Evolutionary conservation across 2,888 invertebrate species (phyloP).

Genomic region (Diaperis boleti): DNA sequence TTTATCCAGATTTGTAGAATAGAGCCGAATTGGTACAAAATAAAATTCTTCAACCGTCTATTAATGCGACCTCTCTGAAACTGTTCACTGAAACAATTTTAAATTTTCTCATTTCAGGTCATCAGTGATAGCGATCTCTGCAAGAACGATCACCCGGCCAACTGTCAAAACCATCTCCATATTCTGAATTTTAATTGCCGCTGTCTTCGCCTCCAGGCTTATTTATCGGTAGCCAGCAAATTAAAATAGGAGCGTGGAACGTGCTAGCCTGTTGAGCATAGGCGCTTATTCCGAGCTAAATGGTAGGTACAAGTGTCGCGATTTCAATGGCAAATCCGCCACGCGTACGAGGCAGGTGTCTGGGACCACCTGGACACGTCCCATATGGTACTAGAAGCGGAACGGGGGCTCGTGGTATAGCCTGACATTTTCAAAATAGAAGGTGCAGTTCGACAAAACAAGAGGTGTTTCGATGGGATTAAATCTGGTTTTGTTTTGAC

Average conservation of each 20-base stretch:
- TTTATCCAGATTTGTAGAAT: no score
- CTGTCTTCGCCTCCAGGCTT: not conserved
- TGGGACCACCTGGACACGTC: conserved; percentile 42
- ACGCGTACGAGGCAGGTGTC: conserved; percentile 46
- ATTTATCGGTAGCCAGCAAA: conserved; percentile 20
- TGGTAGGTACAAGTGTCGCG: conserved; percentile 45
- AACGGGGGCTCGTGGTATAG: not conserved
- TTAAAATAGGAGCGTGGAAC: conserved; percentile 28
- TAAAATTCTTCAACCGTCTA: no score
- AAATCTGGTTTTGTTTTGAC: not conserved
- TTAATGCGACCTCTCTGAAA: not conserved
- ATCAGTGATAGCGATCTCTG: no score
- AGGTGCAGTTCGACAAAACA: no score
- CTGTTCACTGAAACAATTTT: not conserved
- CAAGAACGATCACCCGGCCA: no score
- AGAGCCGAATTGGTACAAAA: no score
- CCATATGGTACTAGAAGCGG: conserved; percentile 35
- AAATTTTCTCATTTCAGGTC: no score
- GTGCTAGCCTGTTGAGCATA: conserved; percentile 36
- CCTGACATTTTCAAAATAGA: not conserved
- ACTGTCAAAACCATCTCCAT: no score
- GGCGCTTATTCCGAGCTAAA: conserved; percentile 29
- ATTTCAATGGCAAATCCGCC: conserved; percentile 46
- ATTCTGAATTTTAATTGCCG: not conserved
- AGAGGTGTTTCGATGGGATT: not conserved